These are phyloP conservation scores for Drosophila subquinaria DNA, from an alignment of 2,888 invertebrate species.

Conservation along the genomic window DNA sequence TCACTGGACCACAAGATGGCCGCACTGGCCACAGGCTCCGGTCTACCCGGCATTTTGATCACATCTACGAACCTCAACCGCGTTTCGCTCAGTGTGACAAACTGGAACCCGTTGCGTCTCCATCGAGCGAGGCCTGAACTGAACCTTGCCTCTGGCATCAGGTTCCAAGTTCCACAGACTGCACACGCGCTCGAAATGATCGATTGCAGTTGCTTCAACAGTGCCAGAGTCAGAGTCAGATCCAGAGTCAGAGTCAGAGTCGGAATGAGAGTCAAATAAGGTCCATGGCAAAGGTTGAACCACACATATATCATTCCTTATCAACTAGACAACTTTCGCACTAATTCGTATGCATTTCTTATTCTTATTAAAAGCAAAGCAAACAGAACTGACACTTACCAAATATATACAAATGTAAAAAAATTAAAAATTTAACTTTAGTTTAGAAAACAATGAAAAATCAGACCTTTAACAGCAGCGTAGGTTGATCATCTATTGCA, in stretches of 20 bases:
- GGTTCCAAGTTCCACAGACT: slow-evolving; percentile 77
- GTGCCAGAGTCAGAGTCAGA: neutral
- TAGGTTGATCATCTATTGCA: too few species aligned
- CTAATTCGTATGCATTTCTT: slow-evolving; percentile 66
- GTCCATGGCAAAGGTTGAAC: slow-evolving; percentile 48
- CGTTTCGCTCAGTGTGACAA: slow-evolving; percentile 46
- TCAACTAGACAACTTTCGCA: slow-evolving; percentile 70
- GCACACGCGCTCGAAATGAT: slow-evolving; percentile 74
- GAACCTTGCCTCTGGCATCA: slow-evolving; percentile 72
- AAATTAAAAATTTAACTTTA: neutral
- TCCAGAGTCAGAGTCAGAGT: neutral
- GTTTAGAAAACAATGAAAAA: too few species aligned
- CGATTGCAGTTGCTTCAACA: slow-evolving; percentile 58
- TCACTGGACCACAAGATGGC: slow-evolving; percentile 68
- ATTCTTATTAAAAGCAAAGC: neutral
- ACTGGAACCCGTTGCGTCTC: slow-evolving; percentile 56
- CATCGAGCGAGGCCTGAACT: slow-evolving; percentile 27
- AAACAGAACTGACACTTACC: neutral
- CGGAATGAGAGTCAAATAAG: slow-evolving; percentile 2
- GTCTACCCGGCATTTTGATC: slow-evolving; percentile 54
- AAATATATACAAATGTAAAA: neutral
- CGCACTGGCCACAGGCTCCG: slow-evolving; percentile 32
- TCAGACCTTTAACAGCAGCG: too few species aligned
- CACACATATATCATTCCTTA: slow-evolving; percentile 66
- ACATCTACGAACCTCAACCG: slow-evolving; percentile 44